Conservation (phyloP, 2,113 vertebrate species). For the Ptyas mucosa region DNA sequence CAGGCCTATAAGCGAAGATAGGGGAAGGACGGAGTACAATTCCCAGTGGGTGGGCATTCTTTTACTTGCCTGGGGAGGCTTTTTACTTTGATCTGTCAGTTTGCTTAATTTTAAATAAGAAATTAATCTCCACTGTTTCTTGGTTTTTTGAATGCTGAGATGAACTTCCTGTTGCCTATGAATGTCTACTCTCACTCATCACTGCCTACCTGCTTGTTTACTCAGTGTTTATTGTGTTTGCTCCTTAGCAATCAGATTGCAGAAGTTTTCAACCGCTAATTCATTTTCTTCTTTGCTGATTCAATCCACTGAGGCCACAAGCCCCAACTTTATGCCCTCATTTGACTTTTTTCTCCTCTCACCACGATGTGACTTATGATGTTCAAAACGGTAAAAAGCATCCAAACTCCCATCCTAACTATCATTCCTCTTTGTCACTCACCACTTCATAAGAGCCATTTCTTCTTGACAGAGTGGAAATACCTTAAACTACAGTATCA, state of each 20-base stretch:
- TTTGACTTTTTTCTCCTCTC: neutral
- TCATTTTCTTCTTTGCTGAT: neutral
- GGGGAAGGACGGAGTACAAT: neutral
- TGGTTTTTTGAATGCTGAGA: neutral
- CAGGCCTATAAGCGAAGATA: neutral
- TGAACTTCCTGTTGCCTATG: neutral
- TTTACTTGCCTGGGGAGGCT: neutral
- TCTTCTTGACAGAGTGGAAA: neutral
- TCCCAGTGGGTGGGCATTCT: neutral
- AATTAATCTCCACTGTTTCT: neutral
- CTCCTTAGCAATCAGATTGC: neutral
- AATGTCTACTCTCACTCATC: neutral
- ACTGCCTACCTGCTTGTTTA: neutral
- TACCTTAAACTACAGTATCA: neutral
- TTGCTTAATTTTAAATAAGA: neutral
- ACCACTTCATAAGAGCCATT: neutral
- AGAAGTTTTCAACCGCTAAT: neutral
- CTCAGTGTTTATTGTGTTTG: neutral
- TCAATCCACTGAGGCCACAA: neutral
- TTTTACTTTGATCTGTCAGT: neutral
- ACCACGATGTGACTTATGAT: neutral
- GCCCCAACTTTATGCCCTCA: neutral
- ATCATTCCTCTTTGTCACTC: neutral
- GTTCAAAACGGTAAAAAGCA: neutral
- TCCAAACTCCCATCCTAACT: neutral